These are phyloP conservation scores for Gallinago nigripennis DNA, from an alignment of 2,797 vertebrate genomes.

Conservation along the genomic window DNA sequence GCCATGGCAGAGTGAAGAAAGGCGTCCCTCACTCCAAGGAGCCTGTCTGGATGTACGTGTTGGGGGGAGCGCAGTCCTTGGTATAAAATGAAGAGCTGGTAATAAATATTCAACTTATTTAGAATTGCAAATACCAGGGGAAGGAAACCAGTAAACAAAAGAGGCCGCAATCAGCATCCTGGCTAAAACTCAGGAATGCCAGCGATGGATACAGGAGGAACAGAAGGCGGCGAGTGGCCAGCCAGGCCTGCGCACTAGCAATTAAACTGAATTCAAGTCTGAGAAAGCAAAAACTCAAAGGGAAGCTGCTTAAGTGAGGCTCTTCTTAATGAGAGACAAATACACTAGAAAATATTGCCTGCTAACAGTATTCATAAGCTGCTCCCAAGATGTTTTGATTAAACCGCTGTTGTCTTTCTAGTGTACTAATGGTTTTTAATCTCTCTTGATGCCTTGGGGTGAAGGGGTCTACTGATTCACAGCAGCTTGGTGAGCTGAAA, in stretches of 20 bases:
- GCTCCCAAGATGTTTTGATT: slow-evolving; percentile 67
- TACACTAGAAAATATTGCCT: slow-evolving; percentile 48
- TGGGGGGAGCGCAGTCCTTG: neutral
- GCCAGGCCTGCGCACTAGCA: neutral
- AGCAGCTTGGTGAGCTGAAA: slow-evolving; percentile 51
- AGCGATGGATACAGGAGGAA: neutral
- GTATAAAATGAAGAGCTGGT: neutral
- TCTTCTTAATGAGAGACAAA: slow-evolving; percentile 57
- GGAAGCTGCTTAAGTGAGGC: slow-evolving; percentile 58
- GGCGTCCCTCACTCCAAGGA: neutral
- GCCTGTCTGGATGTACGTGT: rapidly evolving
- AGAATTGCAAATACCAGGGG: slow-evolving; percentile 65
- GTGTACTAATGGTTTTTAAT: slow-evolving; percentile 67
- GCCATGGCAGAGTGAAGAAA: neutral
- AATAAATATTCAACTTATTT: slow-evolving; percentile 67
- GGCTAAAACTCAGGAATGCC: slow-evolving; percentile 17
- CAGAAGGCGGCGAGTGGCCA: neutral
- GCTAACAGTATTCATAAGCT: slow-evolving; percentile 65
- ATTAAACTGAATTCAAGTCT: slow-evolving; percentile 19
- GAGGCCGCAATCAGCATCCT: neutral
- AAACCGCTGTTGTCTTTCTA: slow-evolving; percentile 53
- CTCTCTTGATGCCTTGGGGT: slow-evolving; percentile 52
- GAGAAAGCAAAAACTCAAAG: slow-evolving; percentile 31
- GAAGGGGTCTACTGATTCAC: slow-evolving; percentile 46
- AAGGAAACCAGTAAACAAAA: slow-evolving; percentile 51